phyloP scores from a whole-genome alignment of 2,888 invertebrate genomes.

The Strigamia maritima region DNA sequence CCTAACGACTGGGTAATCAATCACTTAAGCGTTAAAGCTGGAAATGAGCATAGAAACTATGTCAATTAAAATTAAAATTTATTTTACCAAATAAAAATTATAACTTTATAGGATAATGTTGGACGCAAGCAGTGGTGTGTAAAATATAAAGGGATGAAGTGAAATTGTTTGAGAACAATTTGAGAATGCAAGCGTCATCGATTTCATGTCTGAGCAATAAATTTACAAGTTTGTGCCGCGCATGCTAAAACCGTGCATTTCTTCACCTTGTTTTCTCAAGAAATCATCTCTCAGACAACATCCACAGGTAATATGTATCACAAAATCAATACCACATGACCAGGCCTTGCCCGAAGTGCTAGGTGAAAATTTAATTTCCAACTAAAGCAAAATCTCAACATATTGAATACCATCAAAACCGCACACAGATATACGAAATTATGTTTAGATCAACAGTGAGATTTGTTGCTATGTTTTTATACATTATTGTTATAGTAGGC shows the following conservation, averaged over 20 bases:
- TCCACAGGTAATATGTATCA: background rate
- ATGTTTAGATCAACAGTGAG: no score
- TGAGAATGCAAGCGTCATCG: background rate
- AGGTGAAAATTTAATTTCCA: background rate
- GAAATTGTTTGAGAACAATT: constrained; percentile 7
- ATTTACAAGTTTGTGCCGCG: background rate
- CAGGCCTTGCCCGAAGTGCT: background rate
- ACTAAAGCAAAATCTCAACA: background rate
- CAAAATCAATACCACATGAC: background rate
- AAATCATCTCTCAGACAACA: background rate
- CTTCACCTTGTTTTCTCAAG: background rate
- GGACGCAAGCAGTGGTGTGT: background rate
- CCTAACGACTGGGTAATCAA: no score
- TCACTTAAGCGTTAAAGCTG: no score
- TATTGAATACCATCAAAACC: background rate
- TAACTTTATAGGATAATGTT: background rate
- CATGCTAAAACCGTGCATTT: background rate
- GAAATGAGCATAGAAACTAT: no score
- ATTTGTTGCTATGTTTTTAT: no score
- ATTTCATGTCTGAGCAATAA: background rate
- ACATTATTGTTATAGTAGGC: no score
- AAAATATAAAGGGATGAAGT: background rate
- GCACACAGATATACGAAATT: no score
- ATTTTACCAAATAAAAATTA: background rate
- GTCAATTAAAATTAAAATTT: no score